Percentiles rank a stretch among this genome's conserved stretches.
phyloP scores from a whole-genome alignment of 2,797 vertebrate species.

The Melanotaenia maccullochi region DNA sequence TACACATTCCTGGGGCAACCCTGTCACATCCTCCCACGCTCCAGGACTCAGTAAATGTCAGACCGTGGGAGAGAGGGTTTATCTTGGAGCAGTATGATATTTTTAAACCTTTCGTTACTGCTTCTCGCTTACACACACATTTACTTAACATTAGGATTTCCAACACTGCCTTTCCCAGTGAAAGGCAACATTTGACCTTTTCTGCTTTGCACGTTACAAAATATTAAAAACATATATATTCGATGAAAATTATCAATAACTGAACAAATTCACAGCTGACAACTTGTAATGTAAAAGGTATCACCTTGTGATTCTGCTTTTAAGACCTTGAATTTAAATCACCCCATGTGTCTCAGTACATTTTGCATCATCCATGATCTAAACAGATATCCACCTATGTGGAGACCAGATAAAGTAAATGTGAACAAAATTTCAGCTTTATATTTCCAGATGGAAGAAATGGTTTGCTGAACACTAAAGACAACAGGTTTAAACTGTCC shows the following conservation, averaged over 20 bases:
- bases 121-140: conserved; percentile 23
- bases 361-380: too few species aligned
- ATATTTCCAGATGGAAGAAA: too few species aligned
- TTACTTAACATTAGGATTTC: conserved; percentile 13
- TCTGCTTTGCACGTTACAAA: conserved; percentile 8
- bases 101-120: conserved; percentile 85
- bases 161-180: conserved; percentile 33
- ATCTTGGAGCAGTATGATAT: conserved; percentile 86
- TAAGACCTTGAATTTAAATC: too few species aligned
- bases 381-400: too few species aligned
- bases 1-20: conserved; percentile 67
- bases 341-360: too few species aligned
- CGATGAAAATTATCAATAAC: neutral
- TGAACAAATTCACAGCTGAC: neutral
- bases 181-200: conserved; percentile 41
- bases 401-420: too few species aligned
- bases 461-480: too few species aligned
- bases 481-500: too few species aligned
- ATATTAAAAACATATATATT: neutral
- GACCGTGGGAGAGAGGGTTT: conserved; percentile 82
- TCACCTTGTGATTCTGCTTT: too few species aligned
- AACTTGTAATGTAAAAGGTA: too few species aligned
- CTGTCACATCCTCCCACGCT: conserved; percentile 76
- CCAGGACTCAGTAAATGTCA: conserved; percentile 87
- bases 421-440: too few species aligned